phyloP scores from a whole-genome alignment of 2,888 invertebrate species.

The Papilio gigon region DNA sequence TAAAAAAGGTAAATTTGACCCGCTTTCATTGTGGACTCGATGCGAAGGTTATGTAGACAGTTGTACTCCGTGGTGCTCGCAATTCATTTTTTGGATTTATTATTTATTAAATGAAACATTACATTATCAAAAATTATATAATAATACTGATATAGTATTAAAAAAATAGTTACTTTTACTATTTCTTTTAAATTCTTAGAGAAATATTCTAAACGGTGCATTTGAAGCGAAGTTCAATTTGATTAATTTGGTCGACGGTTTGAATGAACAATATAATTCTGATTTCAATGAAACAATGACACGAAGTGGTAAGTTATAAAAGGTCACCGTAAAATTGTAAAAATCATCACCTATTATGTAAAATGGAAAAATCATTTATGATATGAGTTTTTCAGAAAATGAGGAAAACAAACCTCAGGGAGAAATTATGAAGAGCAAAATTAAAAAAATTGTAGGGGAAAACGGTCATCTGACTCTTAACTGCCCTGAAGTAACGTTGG shows the following conservation, averaged over 20 bases:
- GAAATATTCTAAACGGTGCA: slow-evolving; percentile 2
- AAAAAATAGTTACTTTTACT: background rate
- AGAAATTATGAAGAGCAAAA: slow-evolving; percentile 40
- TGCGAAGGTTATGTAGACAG: background rate
- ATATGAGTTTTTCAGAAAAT: background rate
- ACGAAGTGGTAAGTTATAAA: slow-evolving; percentile 2
- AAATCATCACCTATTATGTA: background rate
- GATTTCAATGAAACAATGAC: slow-evolving; percentile 1
- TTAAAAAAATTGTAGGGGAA: slow-evolving; percentile 72
- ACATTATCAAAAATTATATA: too few species aligned
- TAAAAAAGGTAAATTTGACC: slow-evolving; percentile 17
- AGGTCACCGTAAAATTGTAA: background rate
- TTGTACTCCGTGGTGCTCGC: background rate
- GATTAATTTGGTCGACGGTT: slow-evolving; percentile 16
- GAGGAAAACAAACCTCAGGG: background rate
- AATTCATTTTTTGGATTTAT: background rate
- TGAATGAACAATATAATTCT: background rate
- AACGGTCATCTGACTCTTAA: slow-evolving; percentile 78
- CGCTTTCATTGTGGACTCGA: background rate
- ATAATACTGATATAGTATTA: background rate
- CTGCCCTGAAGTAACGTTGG: slow-evolving; percentile 80
- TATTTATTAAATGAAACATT: too few species aligned
- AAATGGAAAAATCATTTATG: background rate
- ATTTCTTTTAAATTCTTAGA: slow-evolving; percentile 18
- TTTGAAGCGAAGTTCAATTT: slow-evolving; percentile 13